These are phyloP conservation scores for Acyrthosiphon pisum DNA, from an alignment of 1,140 invertebrate genomes.

Conservation along the genomic window DNA sequence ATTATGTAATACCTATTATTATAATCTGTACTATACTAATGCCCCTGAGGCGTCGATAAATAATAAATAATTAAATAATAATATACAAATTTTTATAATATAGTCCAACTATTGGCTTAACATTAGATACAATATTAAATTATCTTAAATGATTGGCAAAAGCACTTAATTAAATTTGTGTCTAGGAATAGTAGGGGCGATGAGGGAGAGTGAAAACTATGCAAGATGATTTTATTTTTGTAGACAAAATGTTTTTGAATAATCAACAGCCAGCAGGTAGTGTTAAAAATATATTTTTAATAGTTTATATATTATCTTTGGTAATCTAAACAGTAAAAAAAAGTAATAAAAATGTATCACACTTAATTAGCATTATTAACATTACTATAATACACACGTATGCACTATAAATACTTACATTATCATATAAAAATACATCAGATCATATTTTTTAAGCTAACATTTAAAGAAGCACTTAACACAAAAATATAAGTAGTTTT, in stretches of 20 bases:
- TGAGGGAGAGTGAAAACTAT: no score
- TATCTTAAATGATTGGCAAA: no score
- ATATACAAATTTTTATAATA: no score
- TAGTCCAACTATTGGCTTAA: no score
- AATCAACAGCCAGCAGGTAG: background rate
- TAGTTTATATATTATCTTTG: conserved; percentile 40
- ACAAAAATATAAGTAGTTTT: background rate
- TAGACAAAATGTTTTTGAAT: background rate
- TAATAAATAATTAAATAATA: no score
- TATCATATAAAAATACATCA: conserved; percentile 38
- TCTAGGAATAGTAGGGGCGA: no score
- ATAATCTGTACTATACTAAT: no score
- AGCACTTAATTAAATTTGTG: no score
- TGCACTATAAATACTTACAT: background rate
- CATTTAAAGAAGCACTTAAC: background rate
- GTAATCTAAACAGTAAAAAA: conserved; percentile 29
- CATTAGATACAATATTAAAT: no score
- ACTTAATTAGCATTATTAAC: conserved; percentile 24
- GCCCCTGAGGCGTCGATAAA: no score
- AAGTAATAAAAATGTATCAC: conserved; percentile 37
- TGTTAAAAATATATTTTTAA: conserved; percentile 38
- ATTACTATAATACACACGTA: conserved; percentile 9
- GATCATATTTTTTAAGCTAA: background rate
- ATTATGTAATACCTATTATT: no score
- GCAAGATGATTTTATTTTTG: no score